Conservation (phyloP, 2,797 vertebrate species). For the Craterocephalus amniculus region DNA sequence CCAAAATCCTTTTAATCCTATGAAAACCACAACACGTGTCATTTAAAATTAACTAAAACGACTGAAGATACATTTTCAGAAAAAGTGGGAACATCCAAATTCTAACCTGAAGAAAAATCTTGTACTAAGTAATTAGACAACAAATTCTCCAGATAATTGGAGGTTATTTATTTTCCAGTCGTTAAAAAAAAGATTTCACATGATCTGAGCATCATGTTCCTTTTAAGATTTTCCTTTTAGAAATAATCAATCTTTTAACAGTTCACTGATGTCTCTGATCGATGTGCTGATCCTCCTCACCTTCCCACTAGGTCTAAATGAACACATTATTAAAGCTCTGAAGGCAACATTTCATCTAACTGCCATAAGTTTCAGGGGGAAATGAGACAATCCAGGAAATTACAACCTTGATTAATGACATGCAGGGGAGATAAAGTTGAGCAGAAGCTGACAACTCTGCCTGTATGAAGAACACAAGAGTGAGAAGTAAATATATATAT, state of each 20-base stretch:
- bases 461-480: too few relatives aligned
- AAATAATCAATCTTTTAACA: not conserved
- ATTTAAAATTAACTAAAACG: too few relatives aligned
- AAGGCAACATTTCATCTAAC: conserved; percentile 13
- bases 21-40: too few relatives aligned
- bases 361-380: conserved; percentile 15
- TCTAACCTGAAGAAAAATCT: too few relatives aligned
- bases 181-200: too few relatives aligned
- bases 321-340: not conserved
- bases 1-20: too few relatives aligned
- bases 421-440: conserved; percentile 2
- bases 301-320: conserved; percentile 1
- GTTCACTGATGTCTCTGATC: not conserved
- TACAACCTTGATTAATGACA: conserved; percentile 34
- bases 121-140: too few relatives aligned
- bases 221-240: not conserved
- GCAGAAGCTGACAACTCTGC: not conserved
- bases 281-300: conserved; percentile 1
- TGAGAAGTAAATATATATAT: not conserved
- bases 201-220: too few relatives aligned
- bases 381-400: conserved; percentile 48
- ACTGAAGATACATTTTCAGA: too few relatives aligned
- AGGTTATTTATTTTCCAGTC: too few relatives aligned
- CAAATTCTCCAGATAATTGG: too few relatives aligned
- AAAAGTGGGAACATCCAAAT: too few relatives aligned